Evolutionary conservation across 2,797 vertebrate species (phyloP).

Genomic region (Oryzias sinensis): DNA sequence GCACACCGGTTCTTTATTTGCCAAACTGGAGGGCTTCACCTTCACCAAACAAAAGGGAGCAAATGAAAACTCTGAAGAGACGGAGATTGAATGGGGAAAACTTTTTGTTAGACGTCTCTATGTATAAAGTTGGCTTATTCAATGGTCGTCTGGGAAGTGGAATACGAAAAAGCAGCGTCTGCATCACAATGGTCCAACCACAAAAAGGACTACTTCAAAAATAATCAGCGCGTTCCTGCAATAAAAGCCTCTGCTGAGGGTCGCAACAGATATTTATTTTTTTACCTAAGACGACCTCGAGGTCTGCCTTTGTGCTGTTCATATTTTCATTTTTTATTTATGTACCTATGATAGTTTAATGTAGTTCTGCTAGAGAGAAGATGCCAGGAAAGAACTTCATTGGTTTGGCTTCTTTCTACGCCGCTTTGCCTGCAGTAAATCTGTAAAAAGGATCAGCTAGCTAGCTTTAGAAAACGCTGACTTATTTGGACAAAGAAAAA

Average conservation of each 20-base stretch:
- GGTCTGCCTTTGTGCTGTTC: not conserved
- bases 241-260: not conserved
- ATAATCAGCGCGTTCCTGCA: not conserved
- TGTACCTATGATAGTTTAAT: too few species aligned
- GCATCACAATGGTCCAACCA: not conserved
- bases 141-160: not conserved
- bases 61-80: slow-evolving; percentile 1
- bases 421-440: too few species aligned
- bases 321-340: too few species aligned
- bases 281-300: not conserved
- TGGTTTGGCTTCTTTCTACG: too few species aligned
- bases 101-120: not conserved
- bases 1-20: not conserved
- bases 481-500: too few species aligned
- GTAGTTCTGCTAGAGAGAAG: too few species aligned
- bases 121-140: not conserved
- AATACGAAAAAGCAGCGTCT: not conserved
- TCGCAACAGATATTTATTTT: not conserved
- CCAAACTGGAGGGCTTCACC: slow-evolving; percentile 16
- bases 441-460: too few species aligned
- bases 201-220: not conserved
- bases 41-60: slow-evolving; percentile 1
- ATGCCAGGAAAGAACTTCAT: too few species aligned
- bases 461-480: too few species aligned
- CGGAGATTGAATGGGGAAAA: not conserved